Percentiles rank a stretch among this genome's conserved stretches.
Conservation (phyloP, 1,140 invertebrate genomes). For the Parasteatoda tepidariorum region DNA sequence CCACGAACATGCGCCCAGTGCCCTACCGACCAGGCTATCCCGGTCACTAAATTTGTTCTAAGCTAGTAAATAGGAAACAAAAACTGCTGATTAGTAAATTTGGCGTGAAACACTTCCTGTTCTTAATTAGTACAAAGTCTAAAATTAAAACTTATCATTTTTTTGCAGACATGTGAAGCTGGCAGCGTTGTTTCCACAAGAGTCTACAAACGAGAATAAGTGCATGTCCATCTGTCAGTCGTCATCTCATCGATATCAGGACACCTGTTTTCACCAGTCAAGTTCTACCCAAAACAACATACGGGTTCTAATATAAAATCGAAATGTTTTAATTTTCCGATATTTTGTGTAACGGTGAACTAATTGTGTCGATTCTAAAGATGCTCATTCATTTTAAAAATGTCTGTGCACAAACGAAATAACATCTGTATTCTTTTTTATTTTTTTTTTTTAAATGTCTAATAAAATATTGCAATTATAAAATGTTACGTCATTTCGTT, state of each 20-base stretch:
- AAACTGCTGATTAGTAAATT: too few species aligned
- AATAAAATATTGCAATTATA: background rate
- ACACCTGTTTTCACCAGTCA: slow-evolving; percentile 22
- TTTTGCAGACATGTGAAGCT: slow-evolving; percentile 32
- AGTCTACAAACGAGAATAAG: slow-evolving; percentile 39
- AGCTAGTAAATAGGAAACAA: too few species aligned
- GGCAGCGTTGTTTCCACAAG: slow-evolving; percentile 39
- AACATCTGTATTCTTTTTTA: background rate
- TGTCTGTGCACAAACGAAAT: background rate
- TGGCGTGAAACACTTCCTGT: too few species aligned
- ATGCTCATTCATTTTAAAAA: slow-evolving; percentile 2
- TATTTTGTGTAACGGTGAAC: background rate
- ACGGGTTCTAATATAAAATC: slow-evolving; percentile 4
- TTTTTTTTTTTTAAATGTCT: background rate
- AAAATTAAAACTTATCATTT: background rate
- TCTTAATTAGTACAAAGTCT: too few species aligned
- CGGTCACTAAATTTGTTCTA: too few species aligned
- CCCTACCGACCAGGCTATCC: too few species aligned
- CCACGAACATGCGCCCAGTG: too few species aligned
- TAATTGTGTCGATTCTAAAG: slow-evolving; percentile 27
- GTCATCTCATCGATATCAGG: slow-evolving; percentile 6
- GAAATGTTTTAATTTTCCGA: slow-evolving; percentile 1
- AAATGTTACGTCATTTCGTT: background rate
- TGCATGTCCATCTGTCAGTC: background rate
- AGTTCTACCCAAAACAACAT: background rate